Conservation (phyloP, 2,113 vertebrate genomes). For the Bothrops jararaca region DNA sequence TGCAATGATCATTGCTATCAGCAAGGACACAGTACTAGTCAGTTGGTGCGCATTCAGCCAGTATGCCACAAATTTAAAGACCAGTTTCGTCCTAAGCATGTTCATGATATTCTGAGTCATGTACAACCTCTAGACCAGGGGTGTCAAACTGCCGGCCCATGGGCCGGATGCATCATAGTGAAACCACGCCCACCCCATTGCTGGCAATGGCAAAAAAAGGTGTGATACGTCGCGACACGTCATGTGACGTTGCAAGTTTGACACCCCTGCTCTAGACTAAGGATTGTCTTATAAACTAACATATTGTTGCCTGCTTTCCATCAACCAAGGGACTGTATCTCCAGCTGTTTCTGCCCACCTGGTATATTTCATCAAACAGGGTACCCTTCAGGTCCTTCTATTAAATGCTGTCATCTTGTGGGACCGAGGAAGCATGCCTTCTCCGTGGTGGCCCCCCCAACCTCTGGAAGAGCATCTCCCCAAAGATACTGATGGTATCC, state of each 20-base stretch:
- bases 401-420: not conserved
- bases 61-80: not conserved
- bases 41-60: not conserved
- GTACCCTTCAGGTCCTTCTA: not conserved
- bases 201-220: no score
- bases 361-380: not conserved
- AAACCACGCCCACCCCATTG: no score
- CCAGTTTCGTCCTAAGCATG: not conserved
- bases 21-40: not conserved
- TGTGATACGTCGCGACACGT: no score
- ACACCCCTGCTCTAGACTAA: not conserved
- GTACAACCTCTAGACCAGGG: not conserved
- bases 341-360: not conserved
- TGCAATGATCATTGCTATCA: not conserved
- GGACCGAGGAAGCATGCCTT: not conserved
- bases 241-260: no score
- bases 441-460: not conserved
- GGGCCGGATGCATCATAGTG: no score
- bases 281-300: not conserved
- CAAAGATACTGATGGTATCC: not conserved
- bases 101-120: not conserved
- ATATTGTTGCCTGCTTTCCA: not conserved
- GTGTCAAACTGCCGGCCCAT: no score
- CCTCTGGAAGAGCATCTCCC: not conserved
- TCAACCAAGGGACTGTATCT: not conserved